phyloP scores from a whole-genome alignment of 2,113 vertebrate species.

The Petromus typicus region DNA sequence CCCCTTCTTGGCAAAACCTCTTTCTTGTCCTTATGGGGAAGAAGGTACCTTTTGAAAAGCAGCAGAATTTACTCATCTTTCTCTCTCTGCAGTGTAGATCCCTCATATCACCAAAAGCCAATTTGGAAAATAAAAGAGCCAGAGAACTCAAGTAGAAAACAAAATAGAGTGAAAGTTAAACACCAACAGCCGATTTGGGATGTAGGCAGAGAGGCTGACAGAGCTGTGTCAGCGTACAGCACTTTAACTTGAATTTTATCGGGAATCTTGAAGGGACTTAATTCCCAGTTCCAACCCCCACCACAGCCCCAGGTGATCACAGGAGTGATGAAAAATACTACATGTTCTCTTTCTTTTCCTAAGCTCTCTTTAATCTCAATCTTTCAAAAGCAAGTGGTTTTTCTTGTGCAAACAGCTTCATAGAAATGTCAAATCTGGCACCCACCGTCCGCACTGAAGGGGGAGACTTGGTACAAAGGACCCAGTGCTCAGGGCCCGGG shows the following conservation, averaged over 20 bases:
- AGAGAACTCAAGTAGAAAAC: not conserved
- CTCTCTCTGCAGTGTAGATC: not conserved
- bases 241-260: conserved; percentile 1
- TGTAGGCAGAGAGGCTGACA: conserved; percentile 13
- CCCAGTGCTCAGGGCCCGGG: conserved; percentile 69
- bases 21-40: not conserved
- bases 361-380: conserved; percentile 75
- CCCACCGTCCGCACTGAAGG: conserved; percentile 61
- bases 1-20: not conserved
- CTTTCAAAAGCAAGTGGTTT: conserved; percentile 80
- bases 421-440: conserved; percentile 79
- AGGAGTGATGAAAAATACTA: conserved; percentile 61
- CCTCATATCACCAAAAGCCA: not conserved
- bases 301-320: conserved; percentile 67
- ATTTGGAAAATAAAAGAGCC: not conserved
- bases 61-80: not conserved
- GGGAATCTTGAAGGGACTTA: conserved; percentile 52
- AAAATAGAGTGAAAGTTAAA: not conserved
- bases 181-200: not conserved
- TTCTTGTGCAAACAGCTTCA: conserved; percentile 81
- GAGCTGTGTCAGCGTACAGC: not conserved
- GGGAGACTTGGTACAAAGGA: conserved; percentile 71
- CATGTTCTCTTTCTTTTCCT: conserved; percentile 67
- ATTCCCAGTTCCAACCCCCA: conserved; percentile 51
- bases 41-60: not conserved